phyloP scores from a whole-genome alignment of 2,888 invertebrate genomes.

The Caenorhabditis panamensis region DNA sequence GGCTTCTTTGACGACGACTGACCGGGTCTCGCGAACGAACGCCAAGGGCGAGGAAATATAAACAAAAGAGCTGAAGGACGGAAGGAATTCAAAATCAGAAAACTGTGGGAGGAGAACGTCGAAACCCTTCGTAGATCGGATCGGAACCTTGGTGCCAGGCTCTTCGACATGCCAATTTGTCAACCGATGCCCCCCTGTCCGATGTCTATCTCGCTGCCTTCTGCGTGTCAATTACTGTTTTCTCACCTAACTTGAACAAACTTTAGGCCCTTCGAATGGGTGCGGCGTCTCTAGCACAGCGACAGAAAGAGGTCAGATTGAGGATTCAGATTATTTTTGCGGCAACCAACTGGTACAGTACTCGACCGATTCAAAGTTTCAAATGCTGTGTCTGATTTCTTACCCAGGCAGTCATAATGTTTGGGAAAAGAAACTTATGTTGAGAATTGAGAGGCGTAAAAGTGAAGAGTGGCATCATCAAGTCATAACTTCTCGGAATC shows the following conservation, averaged over 20 bases:
- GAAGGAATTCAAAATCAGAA: constrained; percentile 3
- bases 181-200: constrained; percentile 11
- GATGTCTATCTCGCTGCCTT: constrained; percentile 38
- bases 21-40: background rate
- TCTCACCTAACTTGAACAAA: constrained; percentile 58
- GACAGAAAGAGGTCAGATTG: constrained; percentile 57
- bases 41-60: constrained; percentile 10
- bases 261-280: constrained; percentile 32
- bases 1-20: background rate
- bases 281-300: constrained; percentile 8
- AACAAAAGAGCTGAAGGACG: background rate
- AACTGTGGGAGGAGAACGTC: background rate
- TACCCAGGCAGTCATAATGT: background rate
- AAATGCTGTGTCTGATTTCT: too few species aligned
- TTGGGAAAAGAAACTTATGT: background rate
- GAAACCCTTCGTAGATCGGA: constrained; percentile 9
- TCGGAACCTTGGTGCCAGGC: constrained; percentile 51
- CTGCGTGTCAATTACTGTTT: constrained; percentile 43
- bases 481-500: constrained; percentile 29
- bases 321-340: constrained; percentile 33
- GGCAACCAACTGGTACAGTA: constrained; percentile 6
- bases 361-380: constrained; percentile 5
- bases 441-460: constrained; percentile 1
- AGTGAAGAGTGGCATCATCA: background rate
- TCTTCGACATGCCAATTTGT: constrained; percentile 55